Evolutionary conservation across 1,140 invertebrate genomes (phyloP), one percentile per base, ranked within the genome.

Genomic region (Saxidomus purpurata): DNA sequence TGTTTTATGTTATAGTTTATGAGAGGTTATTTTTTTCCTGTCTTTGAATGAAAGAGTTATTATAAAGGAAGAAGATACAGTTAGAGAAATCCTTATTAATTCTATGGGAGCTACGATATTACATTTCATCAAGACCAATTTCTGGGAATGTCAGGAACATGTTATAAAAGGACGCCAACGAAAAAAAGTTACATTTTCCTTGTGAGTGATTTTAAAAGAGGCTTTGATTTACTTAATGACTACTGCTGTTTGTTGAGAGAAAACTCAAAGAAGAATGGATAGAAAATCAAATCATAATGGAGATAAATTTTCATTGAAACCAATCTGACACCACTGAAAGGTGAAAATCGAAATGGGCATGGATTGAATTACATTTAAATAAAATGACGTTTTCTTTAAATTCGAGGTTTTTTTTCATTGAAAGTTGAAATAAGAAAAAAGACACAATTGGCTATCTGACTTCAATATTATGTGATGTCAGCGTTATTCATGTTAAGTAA

Each of bases 341-440:
- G 47, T 85, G 83, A 67, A 85, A 71, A 25, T 43, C 67, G 40
- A 85, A 74, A 76, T 36, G 17, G 63, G 47, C 49, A 49, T 17
- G 61, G 67, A 55, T 85, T 85, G 49, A 49, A 55, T 85, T 85
- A 74, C 83, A 36, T 31, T 49, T 43, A 71, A 85, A 85, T 85
- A 49, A 74, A 55, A 55, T 59, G 63, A 28, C 40, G 28, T 79
- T 79, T 79, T 79, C 76, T 52, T 79, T 55, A 36, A 79, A 79
- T 79, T 79, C 49, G 28, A 34, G 76, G 47, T 15, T 71, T 71
- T 71, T 63, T 71, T 59, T 59, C 55, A 28, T 71, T 71, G 43
- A 31, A 55, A 22, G 34, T 79, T 34, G 25, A 28, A 79, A 79
- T 79, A 52, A 36, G 43, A 49, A 52, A 36, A n/a, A 79, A 49